phyloP scores from a whole-genome alignment of 2,888 invertebrate genomes.

The Nipponacmea schrenckii region DNA sequence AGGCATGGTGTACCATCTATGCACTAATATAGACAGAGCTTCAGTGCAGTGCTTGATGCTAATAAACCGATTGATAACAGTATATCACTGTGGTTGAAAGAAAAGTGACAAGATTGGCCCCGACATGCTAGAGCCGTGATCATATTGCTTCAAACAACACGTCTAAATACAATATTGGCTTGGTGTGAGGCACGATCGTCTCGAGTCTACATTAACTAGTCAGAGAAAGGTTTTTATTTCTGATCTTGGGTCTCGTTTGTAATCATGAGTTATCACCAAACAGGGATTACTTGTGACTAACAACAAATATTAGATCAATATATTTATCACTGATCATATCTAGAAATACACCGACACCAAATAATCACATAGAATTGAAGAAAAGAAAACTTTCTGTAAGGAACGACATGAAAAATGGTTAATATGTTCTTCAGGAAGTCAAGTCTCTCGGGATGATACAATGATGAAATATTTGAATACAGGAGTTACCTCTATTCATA shows the following conservation, averaged over 20 bases:
- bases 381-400: background rate
- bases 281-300: slow-evolving; percentile 9
- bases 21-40: no score
- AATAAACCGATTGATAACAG: background rate
- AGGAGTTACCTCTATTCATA: no score
- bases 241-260: slow-evolving; percentile 8
- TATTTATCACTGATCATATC: background rate
- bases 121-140: background rate
- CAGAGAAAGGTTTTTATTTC: slow-evolving; percentile 16
- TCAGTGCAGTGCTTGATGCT: no score
- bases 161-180: background rate
- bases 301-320: background rate
- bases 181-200: slow-evolving; percentile 1
- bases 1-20: no score
- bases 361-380: background rate
- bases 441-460: background rate
- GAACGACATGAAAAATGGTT: background rate
- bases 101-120: slow-evolving; percentile 1
- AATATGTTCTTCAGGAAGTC: slow-evolving; percentile 2
- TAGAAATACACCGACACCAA: background rate
- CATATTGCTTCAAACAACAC: background rate
- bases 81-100: background rate
- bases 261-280: slow-evolving; percentile 18
- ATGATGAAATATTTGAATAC: no score
- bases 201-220: background rate